Evolutionary conservation across 2,888 invertebrate species (phyloP).

Genomic region (Apocheima hispidaria): DNA sequence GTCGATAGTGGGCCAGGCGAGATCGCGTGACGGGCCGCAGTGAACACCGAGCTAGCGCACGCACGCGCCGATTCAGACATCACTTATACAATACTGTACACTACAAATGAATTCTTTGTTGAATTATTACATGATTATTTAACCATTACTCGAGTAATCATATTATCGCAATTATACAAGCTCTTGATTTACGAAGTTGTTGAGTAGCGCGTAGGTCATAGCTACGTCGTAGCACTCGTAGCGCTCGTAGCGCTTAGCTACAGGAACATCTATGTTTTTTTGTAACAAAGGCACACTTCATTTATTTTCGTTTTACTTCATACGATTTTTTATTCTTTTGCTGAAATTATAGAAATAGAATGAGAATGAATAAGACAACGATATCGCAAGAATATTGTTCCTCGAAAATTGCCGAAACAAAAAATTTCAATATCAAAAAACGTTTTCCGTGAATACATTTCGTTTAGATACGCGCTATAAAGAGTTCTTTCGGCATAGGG

Average conservation of each 20-base stretch:
- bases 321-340: no score
- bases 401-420: constrained; percentile 32
- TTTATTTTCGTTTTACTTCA: no score
- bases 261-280: constrained; percentile 1
- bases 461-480: constrained; percentile 56
- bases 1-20: constrained; percentile 81
- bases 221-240: constrained; percentile 15
- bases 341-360: neutral
- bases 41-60: constrained; percentile 44
- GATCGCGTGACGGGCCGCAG: constrained; percentile 69
- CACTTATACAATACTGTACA: constrained; percentile 62
- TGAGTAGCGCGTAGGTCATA: constrained; percentile 7
- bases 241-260: constrained; percentile 28
- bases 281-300: neutral
- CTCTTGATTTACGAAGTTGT: constrained; percentile 8
- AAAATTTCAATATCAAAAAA: constrained; percentile 51
- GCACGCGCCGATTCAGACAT: constrained; percentile 67
- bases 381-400: constrained; percentile 47
- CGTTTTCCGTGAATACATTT: constrained; percentile 59
- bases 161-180: constrained; percentile 1
- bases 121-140: constrained; percentile 50
- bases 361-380: constrained; percentile 11
- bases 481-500: constrained; percentile 61
- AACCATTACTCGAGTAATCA: constrained; percentile 23
- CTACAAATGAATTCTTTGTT: constrained; percentile 59